A percentile compares a stretch with the other conserved stretches of the same genome.
phyloP scores from a whole-genome alignment of 2,888 invertebrate genomes.

The Pyrrhosoma nymphula region DNA sequence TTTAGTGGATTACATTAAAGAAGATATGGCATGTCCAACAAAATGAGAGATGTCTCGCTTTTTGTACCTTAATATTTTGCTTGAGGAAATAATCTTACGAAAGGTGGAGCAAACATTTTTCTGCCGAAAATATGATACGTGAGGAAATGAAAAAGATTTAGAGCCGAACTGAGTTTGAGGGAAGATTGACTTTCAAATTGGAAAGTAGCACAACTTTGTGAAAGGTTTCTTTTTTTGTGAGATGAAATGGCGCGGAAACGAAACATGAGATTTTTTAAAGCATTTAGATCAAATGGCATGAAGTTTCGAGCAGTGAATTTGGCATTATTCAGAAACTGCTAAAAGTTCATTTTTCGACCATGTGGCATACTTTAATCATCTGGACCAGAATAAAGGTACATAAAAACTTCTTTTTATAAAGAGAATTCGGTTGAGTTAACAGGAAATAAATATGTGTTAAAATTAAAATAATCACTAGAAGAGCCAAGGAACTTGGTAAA shows the following conservation, averaged over 20 bases:
- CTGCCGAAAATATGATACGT: not conserved
- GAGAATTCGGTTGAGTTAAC: too few species aligned
- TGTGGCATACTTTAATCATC: not conserved
- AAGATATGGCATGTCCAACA: too few species aligned
- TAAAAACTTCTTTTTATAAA: too few species aligned
- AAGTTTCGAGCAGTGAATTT: not conserved
- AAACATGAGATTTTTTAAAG: constrained; percentile 1
- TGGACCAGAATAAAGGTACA: too few species aligned
- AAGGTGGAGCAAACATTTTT: not conserved
- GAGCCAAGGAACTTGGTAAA: too few species aligned
- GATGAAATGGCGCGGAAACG: constrained; percentile 12
- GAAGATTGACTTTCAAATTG: constrained; percentile 45
- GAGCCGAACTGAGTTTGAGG: not conserved
- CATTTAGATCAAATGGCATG: not conserved
- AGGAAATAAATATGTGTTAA: too few species aligned
- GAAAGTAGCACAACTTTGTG: constrained; percentile 26
- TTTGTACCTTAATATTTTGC: not conserved
- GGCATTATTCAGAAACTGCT: not conserved
- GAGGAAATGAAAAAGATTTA: constrained; percentile 34
- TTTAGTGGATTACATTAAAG: too few species aligned
- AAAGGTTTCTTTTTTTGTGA: not conserved
- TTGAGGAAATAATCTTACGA: constrained; percentile 23
- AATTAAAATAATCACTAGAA: too few species aligned
- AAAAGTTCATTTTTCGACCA: not conserved
- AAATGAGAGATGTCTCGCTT: too few species aligned